A percentile compares a stretch with the other conserved stretches of the same genome.
Evolutionary conservation across 2,888 invertebrate species (phyloP).

Genomic region (Tenthredo scrophulariae): DNA sequence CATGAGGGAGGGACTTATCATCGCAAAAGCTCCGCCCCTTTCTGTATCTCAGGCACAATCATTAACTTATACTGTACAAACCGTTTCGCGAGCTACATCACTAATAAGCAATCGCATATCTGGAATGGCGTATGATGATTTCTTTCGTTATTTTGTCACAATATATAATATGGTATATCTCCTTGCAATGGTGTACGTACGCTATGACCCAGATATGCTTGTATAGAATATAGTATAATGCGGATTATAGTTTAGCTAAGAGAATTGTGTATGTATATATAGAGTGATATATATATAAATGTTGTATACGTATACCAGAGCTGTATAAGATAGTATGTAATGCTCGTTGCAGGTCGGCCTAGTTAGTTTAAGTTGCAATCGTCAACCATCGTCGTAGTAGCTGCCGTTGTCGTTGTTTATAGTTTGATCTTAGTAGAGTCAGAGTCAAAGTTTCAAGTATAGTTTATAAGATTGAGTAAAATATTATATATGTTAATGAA

Average conservation of each 20-base stretch:
- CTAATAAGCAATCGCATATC: no score
- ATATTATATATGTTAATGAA: no score
- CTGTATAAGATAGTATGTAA: background rate
- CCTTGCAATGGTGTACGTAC: background rate
- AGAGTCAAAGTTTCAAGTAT: background rate
- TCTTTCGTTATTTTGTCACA: no score
- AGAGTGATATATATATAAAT: no score
- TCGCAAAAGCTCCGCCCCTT: no score
- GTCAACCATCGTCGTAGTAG: background rate
- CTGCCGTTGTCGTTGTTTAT: background rate
- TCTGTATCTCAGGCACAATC: no score
- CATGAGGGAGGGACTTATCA: no score
- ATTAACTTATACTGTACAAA: no score
- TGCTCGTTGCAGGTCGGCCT: constrained; percentile 13
- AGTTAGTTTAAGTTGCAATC: constrained; percentile 3
- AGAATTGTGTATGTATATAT: background rate
- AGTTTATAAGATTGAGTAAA: no score
- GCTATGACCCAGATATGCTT: constrained; percentile 21
- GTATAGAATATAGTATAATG: background rate
- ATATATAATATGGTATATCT: no score
- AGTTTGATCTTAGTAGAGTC: background rate
- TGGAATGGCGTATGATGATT: no score
- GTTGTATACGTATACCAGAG: background rate
- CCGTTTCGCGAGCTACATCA: no score
- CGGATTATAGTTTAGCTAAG: background rate